Percentiles rank a stretch among this genome's conserved stretches.
phyloP scores from a whole-genome alignment of 2,113 vertebrate species.

The Myotis brandtii region DNA sequence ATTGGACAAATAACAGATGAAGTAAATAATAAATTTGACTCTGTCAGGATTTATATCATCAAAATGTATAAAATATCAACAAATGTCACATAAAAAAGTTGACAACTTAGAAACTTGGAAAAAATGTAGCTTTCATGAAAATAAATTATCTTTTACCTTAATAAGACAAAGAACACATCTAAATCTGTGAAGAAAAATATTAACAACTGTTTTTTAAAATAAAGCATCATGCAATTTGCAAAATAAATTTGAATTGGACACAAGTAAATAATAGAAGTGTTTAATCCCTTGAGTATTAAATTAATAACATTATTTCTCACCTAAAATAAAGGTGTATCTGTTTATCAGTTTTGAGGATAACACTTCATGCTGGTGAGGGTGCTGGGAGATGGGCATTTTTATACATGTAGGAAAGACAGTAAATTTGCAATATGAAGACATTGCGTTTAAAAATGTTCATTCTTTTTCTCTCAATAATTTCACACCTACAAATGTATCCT shows the following conservation, averaged over 20 bases:
- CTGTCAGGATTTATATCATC: background rate
- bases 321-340: background rate
- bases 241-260: background rate
- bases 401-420: no score
- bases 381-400: background rate
- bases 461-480: background rate
- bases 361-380: background rate
- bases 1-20: background rate
- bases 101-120: background rate
- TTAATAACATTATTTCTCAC: background rate
- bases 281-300: background rate
- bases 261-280: background rate
- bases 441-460: background rate
- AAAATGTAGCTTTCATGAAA: background rate
- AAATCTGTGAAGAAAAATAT: background rate
- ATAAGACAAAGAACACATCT: background rate
- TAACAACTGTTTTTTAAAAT: background rate
- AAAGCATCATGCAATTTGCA: background rate
- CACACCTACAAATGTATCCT: background rate
- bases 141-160: background rate
- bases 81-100: background rate
- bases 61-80: constrained; percentile 4
- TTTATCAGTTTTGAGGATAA: background rate
- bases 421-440: background rate
- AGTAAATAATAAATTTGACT: background rate